Evolutionary conservation across 2,888 invertebrate species (phyloP), one percentile per base, ranked within the genome.

Genomic region (Coenonympha arcania): DNA sequence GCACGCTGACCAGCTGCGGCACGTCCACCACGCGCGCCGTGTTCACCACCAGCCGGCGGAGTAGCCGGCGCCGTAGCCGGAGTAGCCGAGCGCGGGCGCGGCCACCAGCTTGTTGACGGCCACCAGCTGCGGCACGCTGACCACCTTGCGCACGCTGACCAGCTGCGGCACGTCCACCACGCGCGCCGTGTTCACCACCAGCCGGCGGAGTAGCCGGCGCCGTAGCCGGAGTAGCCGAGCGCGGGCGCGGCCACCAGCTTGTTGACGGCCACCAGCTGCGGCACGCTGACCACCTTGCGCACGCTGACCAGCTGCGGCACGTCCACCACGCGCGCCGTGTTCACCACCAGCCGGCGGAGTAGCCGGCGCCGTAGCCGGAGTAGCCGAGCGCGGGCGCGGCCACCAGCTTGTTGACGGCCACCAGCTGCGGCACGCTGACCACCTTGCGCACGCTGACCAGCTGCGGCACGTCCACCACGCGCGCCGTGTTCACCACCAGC

Each of bases 291-390:
- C n/a, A 34, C 11, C 19, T 36, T 19, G 20, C 6, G 20, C n/a
- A 11, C 5, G 3, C 4, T n/a, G 19, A 36, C 19, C n/a, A 18
- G 18, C 13, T 33, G 6, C 31, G 20, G 31, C 4, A 20, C 9
- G 6, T 40, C 15, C 5, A 15, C 5, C 6, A 4, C 15, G 6
- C n/a, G n/a, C 15, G 43, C 3, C 5, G 20, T n/a, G 43, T 13
- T 43, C 43, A 15, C 40, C 43, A 40, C 44, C 39, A 39, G 39
- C 39, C 30, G n/a, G n/a, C n/a, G n/a, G n/a, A n/a, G n/a, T n/a
- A n/a, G 30, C 13, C 11, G 13, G 6, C 9, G 24, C 8, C 13
- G 24, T 46, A 58, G 45, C 36, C 37, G 20, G 20, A 19, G 11
- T 9, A 44, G 51, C 11, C 9, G n/a, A n/a, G n/a, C n/a, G n/a